Base-by-base conservation (phyloP, 2,797 vertebrate species). In the Artibeus jamaicensis region DNA sequence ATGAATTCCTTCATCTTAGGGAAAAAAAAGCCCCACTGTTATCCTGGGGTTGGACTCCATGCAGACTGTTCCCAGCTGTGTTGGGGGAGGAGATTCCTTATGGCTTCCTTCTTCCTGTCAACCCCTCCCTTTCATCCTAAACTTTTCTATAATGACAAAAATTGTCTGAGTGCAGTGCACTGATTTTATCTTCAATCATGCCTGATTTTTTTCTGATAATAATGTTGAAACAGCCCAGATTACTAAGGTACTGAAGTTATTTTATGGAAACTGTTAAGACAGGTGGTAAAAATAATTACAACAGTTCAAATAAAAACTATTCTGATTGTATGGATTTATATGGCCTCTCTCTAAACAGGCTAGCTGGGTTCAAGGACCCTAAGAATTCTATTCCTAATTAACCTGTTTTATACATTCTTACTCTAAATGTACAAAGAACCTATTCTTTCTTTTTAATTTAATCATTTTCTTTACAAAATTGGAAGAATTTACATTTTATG, bases 211-310 rank as follows among this genome's bases (percentile, higher is more conserved):
- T 62, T 14, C 78, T 65, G 32, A 29, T 46, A 50, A 81, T 89
- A 74, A 9, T 89, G 78, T 92, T 57, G 65, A 91, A 87, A 78
- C 32, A 93, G 15, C 42, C 70, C 32, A 82, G 29, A 89, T 87
- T 87, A 93, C 59, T 24, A 82, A 57, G 6, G 32, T 79, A 89
- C 0, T 77, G 37, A 71, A 65, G 19, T 90, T 94, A 46, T 34
- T 89, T 96, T 78, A 34, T 93, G 42, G 86, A 93, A 86, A 14
- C 9, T 48, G 42, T 46, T 77, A 92, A 89, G 15, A 77, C 29
- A 71, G 46, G 19, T 82, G 48, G 89, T 93, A 44, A 92, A 86
- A 87, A 85, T 57, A 89, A 74, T 92, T 76, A 93, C 50, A 89
- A 9, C 85, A 44, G 42, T 65, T 95, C 85, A 90, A 76, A 91